A percentile compares a stretch with the other conserved stretches of the same genome.
Conservation (phyloP, 2,797 vertebrate species). For the Austrolebias charrua region DNA sequence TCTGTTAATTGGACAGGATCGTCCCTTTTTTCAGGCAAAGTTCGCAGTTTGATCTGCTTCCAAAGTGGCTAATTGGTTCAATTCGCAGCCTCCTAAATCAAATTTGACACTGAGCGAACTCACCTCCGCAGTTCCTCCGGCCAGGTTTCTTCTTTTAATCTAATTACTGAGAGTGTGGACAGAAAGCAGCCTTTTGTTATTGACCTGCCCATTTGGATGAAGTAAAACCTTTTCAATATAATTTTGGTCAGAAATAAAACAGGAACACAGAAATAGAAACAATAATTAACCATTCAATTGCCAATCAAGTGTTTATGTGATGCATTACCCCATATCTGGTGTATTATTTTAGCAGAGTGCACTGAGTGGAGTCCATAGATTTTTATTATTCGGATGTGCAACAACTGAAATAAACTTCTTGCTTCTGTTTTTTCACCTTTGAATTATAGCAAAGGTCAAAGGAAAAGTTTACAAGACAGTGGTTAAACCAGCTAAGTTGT, state of each 20-base stretch:
- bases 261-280: neutral
- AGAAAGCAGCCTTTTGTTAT: slow-evolving; percentile 21
- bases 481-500: too few relatives aligned
- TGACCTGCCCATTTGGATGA: slow-evolving; percentile 46
- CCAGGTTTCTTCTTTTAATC: slow-evolving; percentile 35
- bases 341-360: too few relatives aligned
- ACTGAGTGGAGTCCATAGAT: too few relatives aligned
- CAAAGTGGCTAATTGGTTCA: slow-evolving; percentile 68
- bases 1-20: slow-evolving; percentile 63
- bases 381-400: too few relatives aligned
- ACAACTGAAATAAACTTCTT: too few relatives aligned
- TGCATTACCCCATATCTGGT: too few relatives aligned
- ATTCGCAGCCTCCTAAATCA: slow-evolving; percentile 61
- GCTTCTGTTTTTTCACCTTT: too few relatives aligned
- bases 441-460: too few relatives aligned
- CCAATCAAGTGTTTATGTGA: too few relatives aligned
- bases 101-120: slow-evolving; percentile 39
- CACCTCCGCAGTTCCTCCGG: slow-evolving; percentile 41
- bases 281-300: too few relatives aligned
- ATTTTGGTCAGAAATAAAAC: neutral
- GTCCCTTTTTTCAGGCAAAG: slow-evolving; percentile 28
- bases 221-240: neutral
- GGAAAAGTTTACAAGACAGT: too few relatives aligned
- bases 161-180: slow-evolving; percentile 39
- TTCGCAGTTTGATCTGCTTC: slow-evolving; percentile 53